A percentile compares a stretch with the other conserved stretches of the same genome.
Evolutionary conservation across 2,888 invertebrate genomes (phyloP).

Genomic region (Cotesia congregata): DNA sequence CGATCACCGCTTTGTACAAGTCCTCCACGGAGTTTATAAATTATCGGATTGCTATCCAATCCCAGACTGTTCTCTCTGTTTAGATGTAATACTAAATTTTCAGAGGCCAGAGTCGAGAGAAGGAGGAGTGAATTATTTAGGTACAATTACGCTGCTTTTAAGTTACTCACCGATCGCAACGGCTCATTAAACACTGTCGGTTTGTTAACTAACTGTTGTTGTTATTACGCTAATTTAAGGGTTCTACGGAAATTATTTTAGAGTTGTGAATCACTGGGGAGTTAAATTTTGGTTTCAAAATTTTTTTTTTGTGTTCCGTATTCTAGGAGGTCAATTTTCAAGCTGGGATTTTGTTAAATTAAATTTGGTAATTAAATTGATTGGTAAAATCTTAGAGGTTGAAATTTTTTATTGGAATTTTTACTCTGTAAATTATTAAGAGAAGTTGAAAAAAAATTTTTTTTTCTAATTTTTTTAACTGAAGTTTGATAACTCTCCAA

Average conservation of each 20-base stretch:
- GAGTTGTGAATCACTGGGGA: too few species aligned
- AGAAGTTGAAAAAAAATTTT: too few species aligned
- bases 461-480: too few species aligned
- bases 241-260: background rate
- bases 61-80: conserved; percentile 27
- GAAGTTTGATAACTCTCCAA: too few species aligned
- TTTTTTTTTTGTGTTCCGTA: too few species aligned
- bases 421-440: too few species aligned
- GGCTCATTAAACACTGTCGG: conserved; percentile 32
- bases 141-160: conserved; percentile 37
- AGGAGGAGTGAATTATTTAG: conserved; percentile 35
- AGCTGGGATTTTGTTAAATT: too few species aligned
- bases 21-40: conserved; percentile 43
- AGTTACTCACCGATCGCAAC: conserved; percentile 29
- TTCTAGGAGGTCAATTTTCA: too few species aligned
- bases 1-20: conserved; percentile 40
- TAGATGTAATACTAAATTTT: background rate
- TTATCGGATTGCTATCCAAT: conserved; percentile 38
- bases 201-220: conserved; percentile 3
- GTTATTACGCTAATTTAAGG: background rate
- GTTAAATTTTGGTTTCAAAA: too few species aligned
- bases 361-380: too few species aligned
- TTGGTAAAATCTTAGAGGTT: too few species aligned
- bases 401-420: too few species aligned
- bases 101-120: background rate